These are phyloP conservation scores for Pseudomyrmex sp. DNA, from an alignment of 1,140 invertebrate genomes.

Conservation along the genomic window DNA sequence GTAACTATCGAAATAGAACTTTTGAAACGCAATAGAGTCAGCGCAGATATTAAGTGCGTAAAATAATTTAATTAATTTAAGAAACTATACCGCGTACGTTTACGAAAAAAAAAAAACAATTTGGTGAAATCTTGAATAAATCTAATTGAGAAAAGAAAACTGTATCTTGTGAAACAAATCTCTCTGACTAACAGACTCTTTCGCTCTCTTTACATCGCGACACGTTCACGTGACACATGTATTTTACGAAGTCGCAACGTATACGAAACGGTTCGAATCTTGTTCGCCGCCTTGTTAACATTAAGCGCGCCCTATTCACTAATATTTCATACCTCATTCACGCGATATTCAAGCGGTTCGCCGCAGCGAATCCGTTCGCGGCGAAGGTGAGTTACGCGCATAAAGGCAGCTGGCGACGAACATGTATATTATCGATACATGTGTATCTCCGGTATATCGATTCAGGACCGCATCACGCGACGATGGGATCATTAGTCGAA, in stretches of 20 bases:
- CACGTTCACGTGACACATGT: slow-evolving; percentile 38
- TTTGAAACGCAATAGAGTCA: neutral
- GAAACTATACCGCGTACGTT: too few species aligned
- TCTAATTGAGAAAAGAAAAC: too few species aligned
- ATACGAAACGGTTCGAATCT: slow-evolving; percentile 38
- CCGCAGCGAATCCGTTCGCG: slow-evolving; percentile 24
- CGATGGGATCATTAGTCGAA: slow-evolving; percentile 25
- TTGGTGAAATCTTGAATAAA: too few species aligned
- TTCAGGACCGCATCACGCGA: slow-evolving; percentile 21
- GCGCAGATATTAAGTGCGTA: too few species aligned
- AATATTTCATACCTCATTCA: slow-evolving; percentile 54
- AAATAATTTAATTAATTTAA: too few species aligned
- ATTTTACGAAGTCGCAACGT: slow-evolving; percentile 44
- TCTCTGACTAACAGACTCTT: neutral
- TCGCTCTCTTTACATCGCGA: slow-evolving; percentile 47
- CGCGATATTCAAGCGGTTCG: slow-evolving; percentile 28
- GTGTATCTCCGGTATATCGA: slow-evolving; percentile 42
- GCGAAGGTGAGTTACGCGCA: slow-evolving; percentile 28
- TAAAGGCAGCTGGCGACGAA: slow-evolving; percentile 13
- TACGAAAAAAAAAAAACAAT: too few species aligned
- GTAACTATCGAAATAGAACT: neutral
- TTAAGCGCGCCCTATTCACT: slow-evolving; percentile 57
- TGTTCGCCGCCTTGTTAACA: slow-evolving; percentile 49
- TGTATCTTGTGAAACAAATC: too few species aligned
- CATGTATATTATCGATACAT: slow-evolving; percentile 46